These are phyloP conservation scores for Epistrophe grossulariae DNA, from an alignment of 2,888 invertebrate species.

Conservation along the genomic window DNA sequence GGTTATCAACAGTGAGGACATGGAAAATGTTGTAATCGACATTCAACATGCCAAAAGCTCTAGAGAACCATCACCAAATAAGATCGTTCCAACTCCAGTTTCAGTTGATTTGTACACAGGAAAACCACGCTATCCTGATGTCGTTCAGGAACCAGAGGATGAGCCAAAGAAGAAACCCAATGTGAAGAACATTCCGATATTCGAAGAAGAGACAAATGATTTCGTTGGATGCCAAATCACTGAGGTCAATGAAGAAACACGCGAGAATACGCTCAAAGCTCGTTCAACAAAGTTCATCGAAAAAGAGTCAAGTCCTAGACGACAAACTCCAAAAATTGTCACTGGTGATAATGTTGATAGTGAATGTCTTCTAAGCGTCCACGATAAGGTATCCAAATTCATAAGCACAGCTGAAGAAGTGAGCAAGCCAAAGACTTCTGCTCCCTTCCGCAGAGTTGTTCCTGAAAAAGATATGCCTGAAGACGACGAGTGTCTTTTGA, in stretches of 20 bases:
- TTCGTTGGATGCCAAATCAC: conserved; percentile 85
- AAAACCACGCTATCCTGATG: conserved; percentile 89
- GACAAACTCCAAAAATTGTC: conserved; percentile 81
- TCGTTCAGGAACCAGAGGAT: conserved; percentile 90
- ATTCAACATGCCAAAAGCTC: conserved; percentile 90
- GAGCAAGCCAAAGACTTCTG: conserved; percentile 83
- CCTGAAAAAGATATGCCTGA: conserved; percentile 80
- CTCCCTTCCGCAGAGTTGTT: conserved; percentile 80
- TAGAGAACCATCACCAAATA: conserved; percentile 90
- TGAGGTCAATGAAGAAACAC: conserved; percentile 85
- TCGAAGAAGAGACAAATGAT: conserved; percentile 85
- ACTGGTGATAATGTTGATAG: conserved; percentile 86
- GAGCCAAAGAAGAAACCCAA: conserved; percentile 84
- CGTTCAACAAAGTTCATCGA: conserved; percentile 83
- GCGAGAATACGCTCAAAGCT: conserved; percentile 83
- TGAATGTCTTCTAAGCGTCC: conserved; percentile 88
- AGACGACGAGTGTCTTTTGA: conserved; percentile 86
- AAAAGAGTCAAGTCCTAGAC: conserved; percentile 57
- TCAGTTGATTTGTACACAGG: conserved; percentile 84
- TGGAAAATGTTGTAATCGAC: conserved; percentile 88
- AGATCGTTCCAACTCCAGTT: conserved; percentile 88
- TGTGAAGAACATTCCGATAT: conserved; percentile 85
- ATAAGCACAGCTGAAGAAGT: conserved; percentile 85
- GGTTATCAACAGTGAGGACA: conserved; percentile 84
- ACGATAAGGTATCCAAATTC: conserved; percentile 89